Percentiles rank a stretch among this genome's conserved stretches.
phyloP scores from a whole-genome alignment of 2,888 invertebrate genomes.

The Panzeria rudis region DNA sequence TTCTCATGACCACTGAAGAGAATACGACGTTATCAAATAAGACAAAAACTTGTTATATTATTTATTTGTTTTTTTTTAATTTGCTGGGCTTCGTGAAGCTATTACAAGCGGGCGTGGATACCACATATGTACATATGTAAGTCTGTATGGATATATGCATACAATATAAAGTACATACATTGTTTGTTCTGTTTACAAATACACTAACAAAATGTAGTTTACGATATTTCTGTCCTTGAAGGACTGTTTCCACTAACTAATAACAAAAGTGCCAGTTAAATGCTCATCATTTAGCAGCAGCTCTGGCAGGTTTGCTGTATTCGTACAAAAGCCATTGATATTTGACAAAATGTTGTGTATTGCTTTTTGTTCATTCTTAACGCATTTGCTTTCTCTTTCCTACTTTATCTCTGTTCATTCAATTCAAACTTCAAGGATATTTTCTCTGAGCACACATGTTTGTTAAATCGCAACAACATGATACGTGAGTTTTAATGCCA shows the following conservation, averaged over 20 bases:
- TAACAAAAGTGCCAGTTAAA: constrained; percentile 69
- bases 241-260: constrained; percentile 59
- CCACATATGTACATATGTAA: background rate
- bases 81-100: constrained; percentile 15
- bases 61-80: background rate
- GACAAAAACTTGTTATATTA: constrained; percentile 11
- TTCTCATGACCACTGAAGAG: constrained; percentile 59
- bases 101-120: constrained; percentile 59
- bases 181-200: constrained; percentile 28
- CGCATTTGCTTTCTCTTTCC: constrained; percentile 65
- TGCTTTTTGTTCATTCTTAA: constrained; percentile 58
- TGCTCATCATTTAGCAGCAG: constrained; percentile 66
- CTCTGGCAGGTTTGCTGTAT: constrained; percentile 43
- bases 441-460: constrained; percentile 65
- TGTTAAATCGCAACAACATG: constrained; percentile 45
- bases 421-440: constrained; percentile 61
- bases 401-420: constrained; percentile 60
- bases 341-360: constrained; percentile 60
- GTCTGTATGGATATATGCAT: background rate
- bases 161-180: too few relatives aligned
- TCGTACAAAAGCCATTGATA: constrained; percentile 59
- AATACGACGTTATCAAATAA: constrained; percentile 27
- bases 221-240: constrained; percentile 62
- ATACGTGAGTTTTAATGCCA: constrained; percentile 42
- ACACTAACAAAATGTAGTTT: constrained; percentile 39